Evolutionary conservation across 1,140 invertebrate genomes (phyloP).

Genomic region (Anastatus disparis): DNA sequence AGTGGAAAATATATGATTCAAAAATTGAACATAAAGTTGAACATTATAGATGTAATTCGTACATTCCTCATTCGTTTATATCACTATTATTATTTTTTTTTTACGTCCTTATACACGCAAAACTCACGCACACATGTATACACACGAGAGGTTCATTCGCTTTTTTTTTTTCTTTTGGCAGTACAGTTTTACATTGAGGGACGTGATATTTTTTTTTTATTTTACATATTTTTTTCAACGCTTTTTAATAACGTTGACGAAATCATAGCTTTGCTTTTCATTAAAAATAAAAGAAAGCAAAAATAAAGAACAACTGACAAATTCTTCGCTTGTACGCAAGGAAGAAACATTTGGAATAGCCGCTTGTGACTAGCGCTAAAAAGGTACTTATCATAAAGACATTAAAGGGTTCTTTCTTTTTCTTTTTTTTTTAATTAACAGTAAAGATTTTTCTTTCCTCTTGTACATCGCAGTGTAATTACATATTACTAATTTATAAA

Average conservation of each 20-base stretch:
- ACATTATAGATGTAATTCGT: too few species aligned
- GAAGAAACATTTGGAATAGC: constrained; percentile 2
- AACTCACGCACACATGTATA: background rate
- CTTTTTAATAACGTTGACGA: background rate
- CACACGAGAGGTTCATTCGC: too few species aligned
- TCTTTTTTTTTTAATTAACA: background rate
- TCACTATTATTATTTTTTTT: background rate
- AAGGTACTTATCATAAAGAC: constrained; percentile 21
- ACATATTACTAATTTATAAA: constrained; percentile 38
- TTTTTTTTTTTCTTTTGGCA: constrained; percentile 12
- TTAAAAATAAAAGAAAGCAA: too few species aligned
- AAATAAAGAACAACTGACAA: background rate
- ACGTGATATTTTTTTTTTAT: constrained; percentile 23
- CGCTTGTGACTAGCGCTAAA: background rate
- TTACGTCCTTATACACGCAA: background rate
- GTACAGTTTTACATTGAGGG: constrained; percentile 14
- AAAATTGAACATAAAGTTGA: background rate
- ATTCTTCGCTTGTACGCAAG: background rate
- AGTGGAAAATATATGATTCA: constrained; percentile 3
- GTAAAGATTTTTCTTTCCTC: background rate
- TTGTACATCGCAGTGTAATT: constrained; percentile 22
- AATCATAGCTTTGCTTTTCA: too few species aligned
- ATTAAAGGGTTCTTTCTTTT: background rate
- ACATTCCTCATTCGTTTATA: too few species aligned
- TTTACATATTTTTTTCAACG: constrained; percentile 20